Percentiles rank a stretch among this genome's conserved stretches.
Evolutionary conservation across 2,797 vertebrate genomes (phyloP).

Genomic region (Chromobotia macracanthus): DNA sequence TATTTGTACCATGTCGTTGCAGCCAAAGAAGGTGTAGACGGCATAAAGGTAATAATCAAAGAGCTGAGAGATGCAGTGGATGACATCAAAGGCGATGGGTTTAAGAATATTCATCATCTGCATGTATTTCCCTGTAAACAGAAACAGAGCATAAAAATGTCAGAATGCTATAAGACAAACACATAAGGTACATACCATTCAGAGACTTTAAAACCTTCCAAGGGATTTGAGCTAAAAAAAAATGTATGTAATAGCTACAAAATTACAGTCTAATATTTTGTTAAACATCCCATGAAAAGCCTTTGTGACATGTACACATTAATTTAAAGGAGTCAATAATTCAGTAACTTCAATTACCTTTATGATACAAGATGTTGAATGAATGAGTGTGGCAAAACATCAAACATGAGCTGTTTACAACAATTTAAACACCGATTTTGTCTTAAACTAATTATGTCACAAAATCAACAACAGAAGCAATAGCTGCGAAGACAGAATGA

Average conservation of each 20-base stretch:
- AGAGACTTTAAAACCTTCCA: not conserved
- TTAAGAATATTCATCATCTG: slow-evolving; percentile 99
- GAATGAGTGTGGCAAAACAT: not conserved
- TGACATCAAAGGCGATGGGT: slow-evolving; percentile 98
- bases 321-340: no score
- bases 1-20: slow-evolving; percentile 90
- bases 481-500: not conserved
- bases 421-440: no score
- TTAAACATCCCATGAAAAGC: not conserved
- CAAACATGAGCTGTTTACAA: no score
- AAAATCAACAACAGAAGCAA: not conserved
- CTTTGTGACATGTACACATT: no score
- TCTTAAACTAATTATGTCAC: no score
- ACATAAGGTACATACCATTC: not conserved
- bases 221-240: not conserved
- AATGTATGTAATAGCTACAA: not conserved
- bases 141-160: not conserved
- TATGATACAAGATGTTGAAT: not conserved
- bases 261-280: not conserved
- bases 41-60: slow-evolving; percentile 99
- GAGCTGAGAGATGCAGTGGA: slow-evolving; percentile 97
- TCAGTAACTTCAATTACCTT: not conserved
- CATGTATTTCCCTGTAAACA: slow-evolving; percentile 91
- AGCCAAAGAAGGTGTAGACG: slow-evolving; percentile 96
- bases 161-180: not conserved